phyloP scores from a whole-genome alignment of 2,888 invertebrate genomes.

The Amphiduros pacificus region DNA sequence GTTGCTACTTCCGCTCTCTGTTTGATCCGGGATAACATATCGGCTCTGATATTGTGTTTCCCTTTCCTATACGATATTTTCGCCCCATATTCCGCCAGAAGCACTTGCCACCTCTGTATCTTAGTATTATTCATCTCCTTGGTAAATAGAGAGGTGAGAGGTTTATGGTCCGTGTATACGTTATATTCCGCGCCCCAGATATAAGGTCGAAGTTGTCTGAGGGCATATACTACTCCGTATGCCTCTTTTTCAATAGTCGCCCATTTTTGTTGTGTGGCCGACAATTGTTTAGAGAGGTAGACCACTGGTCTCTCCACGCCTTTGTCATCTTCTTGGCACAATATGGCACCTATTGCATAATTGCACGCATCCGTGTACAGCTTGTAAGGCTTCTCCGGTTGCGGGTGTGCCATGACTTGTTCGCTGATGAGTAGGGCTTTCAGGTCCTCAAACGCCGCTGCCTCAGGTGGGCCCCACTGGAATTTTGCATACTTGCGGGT shows the following conservation, averaged over 20 bases:
- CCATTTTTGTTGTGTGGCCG: neutral
- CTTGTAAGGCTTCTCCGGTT: neutral
- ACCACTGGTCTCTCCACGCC: conserved; percentile 5
- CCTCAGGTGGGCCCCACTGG: conserved; percentile 22
- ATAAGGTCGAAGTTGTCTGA: conserved; percentile 11
- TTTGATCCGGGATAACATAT: conserved; percentile 9
- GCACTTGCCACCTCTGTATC: conserved; percentile 12
- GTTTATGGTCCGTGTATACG: conserved; percentile 14
- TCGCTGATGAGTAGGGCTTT: conserved; percentile 12
- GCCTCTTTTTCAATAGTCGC: conserved; percentile 14
- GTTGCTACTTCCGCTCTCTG: neutral
- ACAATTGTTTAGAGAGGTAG: neutral
- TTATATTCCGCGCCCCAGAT: conserved; percentile 6
- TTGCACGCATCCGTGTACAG: conserved; percentile 8
- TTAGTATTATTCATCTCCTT: conserved; percentile 7
- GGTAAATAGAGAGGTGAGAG: conserved; percentile 6
- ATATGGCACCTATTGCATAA: neutral
- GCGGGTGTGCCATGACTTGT: conserved; percentile 4
- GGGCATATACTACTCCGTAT: neutral
- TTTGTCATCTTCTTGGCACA: neutral
- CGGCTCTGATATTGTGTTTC: conserved; percentile 5
- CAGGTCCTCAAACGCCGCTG: conserved; percentile 21
- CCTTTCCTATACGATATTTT: neutral
- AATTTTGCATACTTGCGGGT: conserved; percentile 19
- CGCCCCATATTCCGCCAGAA: conserved; percentile 14